phyloP scores from a whole-genome alignment of 1,140 invertebrate species.

The Diabrotica undecimpunctata region DNA sequence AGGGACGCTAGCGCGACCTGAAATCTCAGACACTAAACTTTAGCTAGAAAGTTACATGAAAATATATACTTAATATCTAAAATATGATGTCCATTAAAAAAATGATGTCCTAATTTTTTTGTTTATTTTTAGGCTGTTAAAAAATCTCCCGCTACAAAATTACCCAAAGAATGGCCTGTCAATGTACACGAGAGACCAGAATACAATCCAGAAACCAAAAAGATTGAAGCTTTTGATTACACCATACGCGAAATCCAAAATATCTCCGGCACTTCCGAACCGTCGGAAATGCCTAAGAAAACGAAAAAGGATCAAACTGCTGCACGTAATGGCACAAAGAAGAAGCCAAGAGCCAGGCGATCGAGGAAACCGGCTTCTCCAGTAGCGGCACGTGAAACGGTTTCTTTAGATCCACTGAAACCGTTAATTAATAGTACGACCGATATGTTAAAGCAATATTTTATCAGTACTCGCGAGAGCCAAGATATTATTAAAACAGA shows the following conservation, averaged over 20 bases:
- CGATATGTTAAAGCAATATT: conserved; percentile 13
- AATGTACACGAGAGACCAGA: conserved; percentile 48
- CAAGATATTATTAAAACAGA: conserved; percentile 10
- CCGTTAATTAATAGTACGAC: conserved; percentile 11
- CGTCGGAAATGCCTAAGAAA: neutral
- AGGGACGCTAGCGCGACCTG: too few relatives aligned
- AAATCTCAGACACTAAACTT: too few relatives aligned
- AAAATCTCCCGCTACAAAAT: neutral
- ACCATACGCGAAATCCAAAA: conserved; percentile 26
- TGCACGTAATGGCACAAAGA: conserved; percentile 6
- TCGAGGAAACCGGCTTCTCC: neutral
- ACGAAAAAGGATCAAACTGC: neutral
- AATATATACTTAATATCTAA: too few relatives aligned
- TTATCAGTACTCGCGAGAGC: conserved; percentile 6
- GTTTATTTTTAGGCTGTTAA: neutral
- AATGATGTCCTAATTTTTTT: too few relatives aligned
- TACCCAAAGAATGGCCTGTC: conserved; percentile 39
- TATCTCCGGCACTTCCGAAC: neutral
- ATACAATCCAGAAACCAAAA: conserved; percentile 40
- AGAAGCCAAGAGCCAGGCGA: conserved; percentile 5
- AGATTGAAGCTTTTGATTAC: conserved; percentile 28
- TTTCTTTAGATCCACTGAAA: conserved; percentile 13
- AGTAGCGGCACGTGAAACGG: neutral
- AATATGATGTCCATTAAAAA: too few relatives aligned
- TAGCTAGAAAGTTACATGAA: too few relatives aligned